phyloP scores from a whole-genome alignment of 2,113 vertebrate species.

The Bambusicola thoracicus region DNA sequence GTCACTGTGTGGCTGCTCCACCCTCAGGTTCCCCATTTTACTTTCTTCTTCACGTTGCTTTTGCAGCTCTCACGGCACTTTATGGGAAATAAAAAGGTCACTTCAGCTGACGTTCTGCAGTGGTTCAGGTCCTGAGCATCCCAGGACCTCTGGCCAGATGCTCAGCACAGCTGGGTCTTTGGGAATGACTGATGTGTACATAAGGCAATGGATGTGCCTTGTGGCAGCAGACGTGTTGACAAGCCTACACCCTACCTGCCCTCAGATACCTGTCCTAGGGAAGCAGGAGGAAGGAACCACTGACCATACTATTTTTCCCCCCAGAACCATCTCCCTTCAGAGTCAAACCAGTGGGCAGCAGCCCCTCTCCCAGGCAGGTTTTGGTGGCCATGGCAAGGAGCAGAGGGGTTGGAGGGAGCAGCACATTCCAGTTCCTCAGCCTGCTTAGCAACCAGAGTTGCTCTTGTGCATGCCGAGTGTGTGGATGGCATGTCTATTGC shows the following conservation, averaged over 20 bases:
- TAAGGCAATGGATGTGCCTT: background rate
- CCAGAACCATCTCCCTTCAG: background rate
- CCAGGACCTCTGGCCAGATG: background rate
- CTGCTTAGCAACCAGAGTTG: conserved; percentile 70
- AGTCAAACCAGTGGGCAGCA: background rate
- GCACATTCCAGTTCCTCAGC: conserved; percentile 61
- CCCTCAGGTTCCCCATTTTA: conserved; percentile 56
- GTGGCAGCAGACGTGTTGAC: background rate
- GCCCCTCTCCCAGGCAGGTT: background rate
- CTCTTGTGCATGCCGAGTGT: background rate
- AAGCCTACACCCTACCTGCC: background rate
- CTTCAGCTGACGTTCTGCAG: background rate
- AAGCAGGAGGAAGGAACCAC: accelerated
- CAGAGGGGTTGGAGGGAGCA: conserved; percentile 29
- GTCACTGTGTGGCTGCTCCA: conserved; percentile 18
- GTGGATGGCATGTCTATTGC: conserved; percentile 6
- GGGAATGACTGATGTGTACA: accelerated
- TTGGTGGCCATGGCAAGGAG: background rate
- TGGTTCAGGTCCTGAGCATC: background rate
- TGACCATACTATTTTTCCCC: accelerated
- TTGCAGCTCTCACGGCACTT: background rate
- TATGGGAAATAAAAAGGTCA: background rate
- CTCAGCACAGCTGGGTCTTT: background rate
- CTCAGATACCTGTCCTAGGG: accelerated
- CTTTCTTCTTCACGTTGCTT: background rate